phyloP scores from a whole-genome alignment of 2,888 invertebrate species.

The Eugnorisma glareosa region DNA sequence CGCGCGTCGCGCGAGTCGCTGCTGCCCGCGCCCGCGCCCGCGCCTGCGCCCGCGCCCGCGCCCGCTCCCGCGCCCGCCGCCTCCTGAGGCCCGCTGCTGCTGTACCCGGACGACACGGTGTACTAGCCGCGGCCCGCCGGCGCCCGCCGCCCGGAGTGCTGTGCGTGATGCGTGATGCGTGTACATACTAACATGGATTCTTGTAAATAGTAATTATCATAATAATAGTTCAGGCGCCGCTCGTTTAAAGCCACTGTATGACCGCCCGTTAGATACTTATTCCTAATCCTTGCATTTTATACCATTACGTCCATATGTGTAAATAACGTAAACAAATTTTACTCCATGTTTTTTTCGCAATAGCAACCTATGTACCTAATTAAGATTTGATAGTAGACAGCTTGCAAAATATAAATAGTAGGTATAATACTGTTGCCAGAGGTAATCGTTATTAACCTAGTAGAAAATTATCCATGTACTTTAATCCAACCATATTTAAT shows the following conservation, averaged over 20 bases:
- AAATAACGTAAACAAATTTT: constrained; percentile 54
- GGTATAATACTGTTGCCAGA: constrained; percentile 58
- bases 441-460: constrained; percentile 34
- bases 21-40: constrained; percentile 61
- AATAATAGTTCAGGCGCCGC: constrained; percentile 56
- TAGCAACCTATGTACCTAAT: constrained; percentile 46
- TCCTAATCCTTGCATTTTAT: constrained; percentile 45
- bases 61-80: constrained; percentile 60
- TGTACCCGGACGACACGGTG: constrained; percentile 85
- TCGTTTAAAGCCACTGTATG: constrained; percentile 48
- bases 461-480: constrained; percentile 36
- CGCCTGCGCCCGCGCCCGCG: constrained; percentile 66
- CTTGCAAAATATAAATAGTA: constrained; percentile 55
- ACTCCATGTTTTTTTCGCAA: constrained; percentile 48
- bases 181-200: constrained; percentile 52
- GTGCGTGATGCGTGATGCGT: constrained; percentile 50
- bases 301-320: constrained; percentile 61
- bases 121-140: no score
- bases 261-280: constrained; percentile 56
- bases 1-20: constrained; percentile 90
- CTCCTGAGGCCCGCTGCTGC: constrained; percentile 87
- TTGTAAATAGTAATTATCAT: constrained; percentile 67
- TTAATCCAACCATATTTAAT: constrained; percentile 33
- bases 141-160: constrained; percentile 23
- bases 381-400: constrained; percentile 60